These are phyloP conservation scores for Drosophila littoralis DNA, from an alignment of 1,140 invertebrate genomes.

Conservation along the genomic window DNA sequence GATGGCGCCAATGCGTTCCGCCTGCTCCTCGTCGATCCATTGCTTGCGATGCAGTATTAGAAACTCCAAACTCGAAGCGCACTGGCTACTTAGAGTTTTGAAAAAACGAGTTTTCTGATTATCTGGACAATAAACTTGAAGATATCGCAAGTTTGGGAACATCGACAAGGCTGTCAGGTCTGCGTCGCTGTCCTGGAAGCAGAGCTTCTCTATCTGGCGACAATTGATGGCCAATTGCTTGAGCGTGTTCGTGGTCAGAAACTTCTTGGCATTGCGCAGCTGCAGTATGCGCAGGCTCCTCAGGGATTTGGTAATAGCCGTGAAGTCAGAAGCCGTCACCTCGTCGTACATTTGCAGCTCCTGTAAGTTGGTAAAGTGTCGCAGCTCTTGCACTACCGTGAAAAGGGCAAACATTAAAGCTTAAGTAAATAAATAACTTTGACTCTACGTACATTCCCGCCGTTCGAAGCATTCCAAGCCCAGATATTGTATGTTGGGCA, in stretches of 20 bases:
- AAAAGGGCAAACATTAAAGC: neutral
- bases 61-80: slow-evolving; percentile 47
- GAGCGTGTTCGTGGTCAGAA: slow-evolving; percentile 57
- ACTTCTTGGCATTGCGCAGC: slow-evolving; percentile 60
- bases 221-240: slow-evolving; percentile 56
- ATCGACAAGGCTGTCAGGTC: slow-evolving; percentile 55
- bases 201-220: slow-evolving; percentile 50
- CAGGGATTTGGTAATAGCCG: slow-evolving; percentile 50
- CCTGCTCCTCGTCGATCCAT: slow-evolving; percentile 68
- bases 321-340: slow-evolving; percentile 60
- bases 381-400: slow-evolving; percentile 60
- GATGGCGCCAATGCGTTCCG: slow-evolving; percentile 56
- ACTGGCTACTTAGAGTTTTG: slow-evolving; percentile 44
- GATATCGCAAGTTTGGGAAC: slow-evolving; percentile 56
- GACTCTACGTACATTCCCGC: slow-evolving; percentile 50
- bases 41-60: slow-evolving; percentile 64
- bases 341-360: slow-evolving; percentile 65
- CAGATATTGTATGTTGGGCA: slow-evolving; percentile 53
- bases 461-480: slow-evolving; percentile 66
- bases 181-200: slow-evolving; percentile 64
- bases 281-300: slow-evolving; percentile 50
- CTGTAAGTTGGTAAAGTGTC: slow-evolving; percentile 52
- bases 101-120: slow-evolving; percentile 59
- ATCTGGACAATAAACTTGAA: slow-evolving; percentile 64
- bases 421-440: neutral